Percentiles rank a stretch among this genome's conserved stretches.
These are phyloP conservation scores for Sepiola atlantica DNA, from an alignment of 2,888 invertebrate species.

Conservation along the genomic window DNA sequence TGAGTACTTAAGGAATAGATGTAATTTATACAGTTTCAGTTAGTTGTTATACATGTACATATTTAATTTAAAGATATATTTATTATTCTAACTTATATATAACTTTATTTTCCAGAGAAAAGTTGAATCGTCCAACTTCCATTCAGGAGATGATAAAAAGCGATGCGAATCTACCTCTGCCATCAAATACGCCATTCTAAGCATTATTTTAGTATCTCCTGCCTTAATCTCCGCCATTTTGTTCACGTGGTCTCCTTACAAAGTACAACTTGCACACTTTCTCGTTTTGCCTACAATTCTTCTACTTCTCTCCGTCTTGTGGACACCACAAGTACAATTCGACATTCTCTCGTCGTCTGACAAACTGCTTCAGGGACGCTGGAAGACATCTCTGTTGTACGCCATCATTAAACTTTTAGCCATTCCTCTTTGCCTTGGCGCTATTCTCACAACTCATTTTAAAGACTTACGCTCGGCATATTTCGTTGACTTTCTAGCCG, in stretches of 20 bases:
- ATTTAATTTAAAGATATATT: not conserved
- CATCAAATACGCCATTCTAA: slow-evolving; percentile 48
- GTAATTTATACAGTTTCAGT: no score
- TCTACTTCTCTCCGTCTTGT: slow-evolving; percentile 55
- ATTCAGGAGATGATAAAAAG: not conserved
- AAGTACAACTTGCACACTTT: slow-evolving; percentile 55
- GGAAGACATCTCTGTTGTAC: slow-evolving; percentile 56
- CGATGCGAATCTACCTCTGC: not conserved
- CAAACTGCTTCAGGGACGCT: slow-evolving; percentile 51
- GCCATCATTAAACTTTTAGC: slow-evolving; percentile 53
- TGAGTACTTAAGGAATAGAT: no score
- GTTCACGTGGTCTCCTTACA: slow-evolving; percentile 52
- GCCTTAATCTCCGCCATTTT: slow-evolving; percentile 53
- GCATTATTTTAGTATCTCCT: slow-evolving; percentile 52
- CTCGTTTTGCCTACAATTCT: slow-evolving; percentile 55
- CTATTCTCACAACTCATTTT: slow-evolving; percentile 55
- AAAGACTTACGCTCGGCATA: slow-evolving; percentile 54
- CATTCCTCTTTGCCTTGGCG: slow-evolving; percentile 51
- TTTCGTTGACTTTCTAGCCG: slow-evolving; percentile 50
- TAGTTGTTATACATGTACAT: not conserved
- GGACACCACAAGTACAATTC: slow-evolving; percentile 56
- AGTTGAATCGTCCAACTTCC: not conserved
- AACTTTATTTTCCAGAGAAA: not conserved
- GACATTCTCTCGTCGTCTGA: slow-evolving; percentile 53
- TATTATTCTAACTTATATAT: not conserved